Evolutionary conservation across 2,113 vertebrate genomes (phyloP).

Genomic region (Tringa solitaria): DNA sequence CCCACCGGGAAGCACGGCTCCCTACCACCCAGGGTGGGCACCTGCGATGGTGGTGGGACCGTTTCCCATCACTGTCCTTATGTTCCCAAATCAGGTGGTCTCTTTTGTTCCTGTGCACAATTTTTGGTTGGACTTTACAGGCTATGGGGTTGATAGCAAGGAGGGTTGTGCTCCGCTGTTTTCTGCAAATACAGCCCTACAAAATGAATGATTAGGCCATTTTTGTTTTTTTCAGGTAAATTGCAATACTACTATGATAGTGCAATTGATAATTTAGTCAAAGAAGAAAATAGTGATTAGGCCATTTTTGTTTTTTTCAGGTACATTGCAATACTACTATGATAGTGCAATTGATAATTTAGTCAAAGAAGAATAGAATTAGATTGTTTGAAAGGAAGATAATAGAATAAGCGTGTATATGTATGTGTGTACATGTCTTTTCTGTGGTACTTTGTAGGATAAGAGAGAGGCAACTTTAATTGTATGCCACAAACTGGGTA

Average conservation of each 20-base stretch:
- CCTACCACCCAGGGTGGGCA: accelerated
- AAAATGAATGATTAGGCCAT: not conserved
- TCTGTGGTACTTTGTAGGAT: not conserved
- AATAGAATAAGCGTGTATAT: not conserved
- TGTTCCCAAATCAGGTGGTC: not conserved
- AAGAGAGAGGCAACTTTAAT: not conserved
- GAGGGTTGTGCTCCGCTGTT: not conserved
- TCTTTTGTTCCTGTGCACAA: not conserved
- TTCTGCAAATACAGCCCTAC: not conserved
- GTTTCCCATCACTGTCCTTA: accelerated
- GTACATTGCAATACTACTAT: not conserved
- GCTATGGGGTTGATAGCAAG: not conserved
- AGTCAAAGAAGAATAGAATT: not conserved
- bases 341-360: not conserved
- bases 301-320: not conserved
- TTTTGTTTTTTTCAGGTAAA: not conserved
- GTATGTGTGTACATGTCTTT: not conserved
- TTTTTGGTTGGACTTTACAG: not conserved
- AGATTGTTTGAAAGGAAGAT: not conserved
- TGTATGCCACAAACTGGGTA: not conserved
- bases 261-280: not conserved
- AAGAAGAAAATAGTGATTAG: not conserved
- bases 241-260: not conserved
- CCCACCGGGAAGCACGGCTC: accelerated
- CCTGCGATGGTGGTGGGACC: accelerated